These are phyloP conservation scores for Schmidtea mediterranea DNA, from an alignment of 1,140 invertebrate genomes.

Conservation along the genomic window DNA sequence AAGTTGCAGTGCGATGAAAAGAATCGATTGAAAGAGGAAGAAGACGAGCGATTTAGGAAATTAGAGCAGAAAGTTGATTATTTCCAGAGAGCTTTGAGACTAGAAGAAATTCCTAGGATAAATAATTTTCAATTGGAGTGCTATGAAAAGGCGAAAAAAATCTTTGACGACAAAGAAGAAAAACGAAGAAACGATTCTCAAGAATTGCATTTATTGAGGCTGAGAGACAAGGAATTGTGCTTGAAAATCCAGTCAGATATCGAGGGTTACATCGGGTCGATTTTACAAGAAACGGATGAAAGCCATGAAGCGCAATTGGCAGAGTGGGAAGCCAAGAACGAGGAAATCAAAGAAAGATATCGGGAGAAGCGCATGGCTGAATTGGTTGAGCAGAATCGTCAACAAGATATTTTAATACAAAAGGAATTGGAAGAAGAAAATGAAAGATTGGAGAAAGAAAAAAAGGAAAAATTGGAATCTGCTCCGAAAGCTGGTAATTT, in stretches of 20 bases:
- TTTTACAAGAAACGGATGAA: not conserved
- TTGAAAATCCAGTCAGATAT: not conserved
- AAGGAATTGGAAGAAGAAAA: too few species aligned
- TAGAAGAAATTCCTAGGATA: conserved; percentile 69
- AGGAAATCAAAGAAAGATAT: not conserved
- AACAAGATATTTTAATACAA: too few species aligned
- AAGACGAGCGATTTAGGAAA: not conserved
- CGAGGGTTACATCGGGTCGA: not conserved
- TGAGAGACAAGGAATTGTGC: not conserved
- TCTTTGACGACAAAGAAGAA: conserved; percentile 68
- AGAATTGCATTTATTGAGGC: not conserved
- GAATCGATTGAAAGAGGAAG: too few species aligned
- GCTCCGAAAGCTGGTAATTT: too few species aligned
- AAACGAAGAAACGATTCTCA: conserved; percentile 32
- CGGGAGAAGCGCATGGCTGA: too few species aligned
- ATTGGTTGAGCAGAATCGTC: too few species aligned
- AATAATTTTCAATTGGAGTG: conserved; percentile 58
- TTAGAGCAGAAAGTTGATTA: conserved; percentile 39
- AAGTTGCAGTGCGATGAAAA: too few species aligned
- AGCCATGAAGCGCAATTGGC: not conserved
- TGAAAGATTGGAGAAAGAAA: too few species aligned
- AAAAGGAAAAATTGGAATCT: not conserved
- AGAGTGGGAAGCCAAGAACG: not conserved
- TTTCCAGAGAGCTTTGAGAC: conserved; percentile 61
- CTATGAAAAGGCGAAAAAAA: conserved; percentile 39